Conservation (phyloP, 1,140 invertebrate genomes). For the Diorhabda elongata region DNA sequence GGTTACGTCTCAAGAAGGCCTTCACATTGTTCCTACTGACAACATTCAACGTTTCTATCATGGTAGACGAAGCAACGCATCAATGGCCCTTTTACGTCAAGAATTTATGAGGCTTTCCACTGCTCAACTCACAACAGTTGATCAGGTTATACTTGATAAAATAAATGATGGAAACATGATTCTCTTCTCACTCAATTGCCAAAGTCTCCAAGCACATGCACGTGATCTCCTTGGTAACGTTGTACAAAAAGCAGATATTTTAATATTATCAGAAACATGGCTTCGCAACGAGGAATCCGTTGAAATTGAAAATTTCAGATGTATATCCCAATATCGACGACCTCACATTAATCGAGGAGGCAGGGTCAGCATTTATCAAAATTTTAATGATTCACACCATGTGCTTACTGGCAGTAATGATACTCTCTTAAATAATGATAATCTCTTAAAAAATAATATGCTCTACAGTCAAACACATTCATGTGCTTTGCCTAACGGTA, state of each 20-base stretch:
- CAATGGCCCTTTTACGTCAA: not conserved
- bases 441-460: not conserved
- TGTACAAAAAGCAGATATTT: not conserved
- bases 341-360: not conserved
- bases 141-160: not conserved
- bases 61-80: not conserved
- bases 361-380: not conserved
- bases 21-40: conserved; percentile 27
- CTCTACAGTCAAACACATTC: not conserved
- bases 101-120: not conserved
- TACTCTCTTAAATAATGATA: not conserved
- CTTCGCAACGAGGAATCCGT: not conserved
- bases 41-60: conserved; percentile 16
- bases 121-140: not conserved
- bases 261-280: not conserved
- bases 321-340: not conserved
- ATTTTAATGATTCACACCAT: not conserved
- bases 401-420: not conserved
- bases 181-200: not conserved
- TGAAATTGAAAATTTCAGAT: not conserved
- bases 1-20: conserved; percentile 29
- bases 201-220: conserved; percentile 6
- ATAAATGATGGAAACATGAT: not conserved
- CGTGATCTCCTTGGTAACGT: not conserved
- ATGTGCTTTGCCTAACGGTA: not conserved